A percentile compares a stretch with the other conserved stretches of the same genome.
These are phyloP conservation scores for Zoanthus sociatus DNA, from an alignment of 92 coral and sea anemone species.

Conservation along the genomic window DNA sequence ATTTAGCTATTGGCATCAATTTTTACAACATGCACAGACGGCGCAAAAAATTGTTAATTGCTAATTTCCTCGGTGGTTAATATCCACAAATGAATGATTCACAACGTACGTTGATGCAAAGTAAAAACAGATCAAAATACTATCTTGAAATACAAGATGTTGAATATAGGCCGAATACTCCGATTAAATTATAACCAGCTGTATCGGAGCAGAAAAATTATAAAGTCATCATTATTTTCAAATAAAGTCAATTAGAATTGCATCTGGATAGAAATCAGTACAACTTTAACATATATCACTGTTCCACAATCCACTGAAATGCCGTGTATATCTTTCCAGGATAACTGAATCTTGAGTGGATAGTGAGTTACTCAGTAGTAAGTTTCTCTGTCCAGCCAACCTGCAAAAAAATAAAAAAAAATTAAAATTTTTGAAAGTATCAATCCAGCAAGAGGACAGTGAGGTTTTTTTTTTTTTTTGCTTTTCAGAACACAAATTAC, in stretches of 20 bases:
- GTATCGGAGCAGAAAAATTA: not conserved
- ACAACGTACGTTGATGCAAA: not conserved
- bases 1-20: not conserved
- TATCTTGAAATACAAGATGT: not conserved
- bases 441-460: not conserved
- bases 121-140: not conserved
- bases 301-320: not conserved
- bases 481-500: too few relatives aligned
- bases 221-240: not conserved
- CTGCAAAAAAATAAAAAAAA: conserved; percentile 40
- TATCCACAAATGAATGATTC: not conserved
- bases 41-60: not conserved
- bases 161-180: not conserved
- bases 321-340: not conserved
- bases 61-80: not conserved
- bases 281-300: conserved; percentile 6
- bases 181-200: not conserved
- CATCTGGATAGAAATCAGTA: conserved; percentile 16
- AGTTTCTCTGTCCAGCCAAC: conserved; percentile 83
- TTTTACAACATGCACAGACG: not conserved
- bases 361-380: conserved; percentile 56
- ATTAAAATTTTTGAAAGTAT: not conserved
- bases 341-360: not conserved
- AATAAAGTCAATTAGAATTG: not conserved
- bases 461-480: not conserved